Conservation (phyloP, 2,113 vertebrate species). For the Nerophis ophidion region DNA sequence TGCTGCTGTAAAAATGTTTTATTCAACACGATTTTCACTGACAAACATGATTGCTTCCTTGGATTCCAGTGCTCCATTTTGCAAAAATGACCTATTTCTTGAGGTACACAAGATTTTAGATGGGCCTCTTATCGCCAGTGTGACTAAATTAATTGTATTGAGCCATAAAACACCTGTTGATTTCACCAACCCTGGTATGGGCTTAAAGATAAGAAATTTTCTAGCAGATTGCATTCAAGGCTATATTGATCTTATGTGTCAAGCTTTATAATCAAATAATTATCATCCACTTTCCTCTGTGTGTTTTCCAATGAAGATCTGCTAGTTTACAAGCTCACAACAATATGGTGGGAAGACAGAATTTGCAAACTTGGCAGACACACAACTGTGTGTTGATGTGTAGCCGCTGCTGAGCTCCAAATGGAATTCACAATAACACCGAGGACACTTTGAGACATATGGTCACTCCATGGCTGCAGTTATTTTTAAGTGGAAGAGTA, state of each 20-base stretch:
- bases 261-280: too few relatives aligned
- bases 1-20: conserved; percentile 11
- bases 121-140: neutral
- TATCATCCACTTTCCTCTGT: neutral
- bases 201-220: neutral
- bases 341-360: conserved; percentile 1
- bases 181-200: neutral
- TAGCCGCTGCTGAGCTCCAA: conserved; percentile 5
- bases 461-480: conserved; percentile 10
- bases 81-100: neutral
- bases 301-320: neutral
- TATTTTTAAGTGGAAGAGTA: conserved; percentile 40
- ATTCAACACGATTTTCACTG: neutral
- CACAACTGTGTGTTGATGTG: conserved; percentile 7
- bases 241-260: too few relatives aligned
- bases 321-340: neutral
- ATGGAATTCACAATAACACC: conserved; percentile 19
- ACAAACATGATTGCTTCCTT: neutral
- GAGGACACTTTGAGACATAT: conserved; percentile 12
- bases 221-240: neutral
- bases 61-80: neutral
- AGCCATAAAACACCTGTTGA: conserved; percentile 16
- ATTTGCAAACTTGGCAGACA: conserved; percentile 9
- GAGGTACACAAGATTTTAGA: conserved; percentile 7
- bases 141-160: neutral